Percentiles rank a stretch among this genome's conserved stretches.
These are phyloP conservation scores for Macrostomum lignano DNA, from an alignment of 1,140 invertebrate species.

Conservation along the genomic window DNA sequence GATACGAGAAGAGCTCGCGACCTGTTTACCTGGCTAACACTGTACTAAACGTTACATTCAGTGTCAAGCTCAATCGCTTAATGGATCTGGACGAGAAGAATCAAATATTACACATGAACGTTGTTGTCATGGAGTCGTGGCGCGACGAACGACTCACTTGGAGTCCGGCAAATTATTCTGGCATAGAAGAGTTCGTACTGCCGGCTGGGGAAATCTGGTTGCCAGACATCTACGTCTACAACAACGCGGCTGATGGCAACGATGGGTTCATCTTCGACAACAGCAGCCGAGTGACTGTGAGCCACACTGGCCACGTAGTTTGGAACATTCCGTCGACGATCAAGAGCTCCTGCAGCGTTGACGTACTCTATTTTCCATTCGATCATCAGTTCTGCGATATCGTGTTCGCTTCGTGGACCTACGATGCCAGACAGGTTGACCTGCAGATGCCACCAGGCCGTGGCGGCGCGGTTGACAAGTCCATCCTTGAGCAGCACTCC, in stretches of 20 bases:
- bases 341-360: constrained; percentile 29
- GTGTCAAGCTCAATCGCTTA: too few relatives aligned
- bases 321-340: too few relatives aligned
- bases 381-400: constrained; percentile 29
- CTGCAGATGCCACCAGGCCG: too few relatives aligned
- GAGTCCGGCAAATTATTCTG: constrained; percentile 34
- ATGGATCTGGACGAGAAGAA: too few relatives aligned
- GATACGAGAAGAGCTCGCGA: too few relatives aligned
- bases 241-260: neutral
- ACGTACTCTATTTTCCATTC: constrained; percentile 31
- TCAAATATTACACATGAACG: too few relatives aligned
- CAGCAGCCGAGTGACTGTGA: too few relatives aligned
- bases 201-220: constrained; percentile 66
- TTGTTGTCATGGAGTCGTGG: neutral
- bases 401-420: constrained; percentile 36
- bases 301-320: too few relatives aligned
- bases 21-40: too few relatives aligned
- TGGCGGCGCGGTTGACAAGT: too few relatives aligned
- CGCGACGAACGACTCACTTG: constrained; percentile 7
- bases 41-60: too few relatives aligned
- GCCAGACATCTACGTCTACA: constrained; percentile 14
- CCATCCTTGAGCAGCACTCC: too few relatives aligned
- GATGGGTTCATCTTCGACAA: constrained; percentile 5
- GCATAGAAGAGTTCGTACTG: constrained; percentile 41
- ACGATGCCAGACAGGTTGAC: constrained; percentile 6